phyloP scores from a whole-genome alignment of 2,888 invertebrate genomes.

The Hypselothyrea guttata region DNA sequence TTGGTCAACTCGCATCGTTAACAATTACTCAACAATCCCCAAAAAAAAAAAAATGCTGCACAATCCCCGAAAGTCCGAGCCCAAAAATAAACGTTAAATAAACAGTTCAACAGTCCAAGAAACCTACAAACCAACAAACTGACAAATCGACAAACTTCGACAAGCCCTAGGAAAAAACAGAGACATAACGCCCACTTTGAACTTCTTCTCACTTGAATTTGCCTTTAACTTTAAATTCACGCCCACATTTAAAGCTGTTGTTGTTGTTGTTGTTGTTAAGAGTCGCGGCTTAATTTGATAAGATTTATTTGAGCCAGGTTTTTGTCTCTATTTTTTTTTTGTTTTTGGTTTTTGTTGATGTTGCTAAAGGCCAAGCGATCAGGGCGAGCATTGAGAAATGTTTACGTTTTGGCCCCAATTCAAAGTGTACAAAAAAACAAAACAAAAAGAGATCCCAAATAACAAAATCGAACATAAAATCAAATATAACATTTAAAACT shows the following conservation, averaged over 20 bases:
- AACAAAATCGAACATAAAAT: conserved; percentile 24
- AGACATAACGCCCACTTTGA: conserved; percentile 34
- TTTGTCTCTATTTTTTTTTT: conserved; percentile 12
- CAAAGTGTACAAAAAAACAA: not conserved
- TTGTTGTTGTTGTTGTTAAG: conserved; percentile 43
- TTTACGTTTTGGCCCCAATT: conserved; percentile 41
- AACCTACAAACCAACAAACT: conserved; percentile 6
- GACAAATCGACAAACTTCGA: conserved; percentile 46
- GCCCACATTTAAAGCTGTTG: conserved; percentile 44
- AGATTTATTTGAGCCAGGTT: conserved; percentile 73
- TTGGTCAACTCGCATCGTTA: conserved; percentile 60
- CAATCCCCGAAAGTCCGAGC: conserved; percentile 26
- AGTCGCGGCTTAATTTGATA: conserved; percentile 74
- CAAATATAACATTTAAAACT: conserved; percentile 59
- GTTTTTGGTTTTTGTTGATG: conserved; percentile 5
- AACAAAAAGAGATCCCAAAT: conserved; percentile 25
- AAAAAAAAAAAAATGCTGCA: conserved; percentile 38
- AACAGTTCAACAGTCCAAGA: conserved; percentile 1
- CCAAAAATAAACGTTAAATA: no score
- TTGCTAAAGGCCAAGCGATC: conserved; percentile 57
- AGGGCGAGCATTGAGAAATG: conserved; percentile 48
- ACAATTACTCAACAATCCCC: conserved; percentile 57
- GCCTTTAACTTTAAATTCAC: conserved; percentile 41
- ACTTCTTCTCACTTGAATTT: conserved; percentile 47
- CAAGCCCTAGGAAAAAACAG: conserved; percentile 51